A percentile compares a stretch with the other conserved stretches of the same genome.
Conservation (phyloP, 1,140 invertebrate genomes). For the Oscheius sp. region DNA sequence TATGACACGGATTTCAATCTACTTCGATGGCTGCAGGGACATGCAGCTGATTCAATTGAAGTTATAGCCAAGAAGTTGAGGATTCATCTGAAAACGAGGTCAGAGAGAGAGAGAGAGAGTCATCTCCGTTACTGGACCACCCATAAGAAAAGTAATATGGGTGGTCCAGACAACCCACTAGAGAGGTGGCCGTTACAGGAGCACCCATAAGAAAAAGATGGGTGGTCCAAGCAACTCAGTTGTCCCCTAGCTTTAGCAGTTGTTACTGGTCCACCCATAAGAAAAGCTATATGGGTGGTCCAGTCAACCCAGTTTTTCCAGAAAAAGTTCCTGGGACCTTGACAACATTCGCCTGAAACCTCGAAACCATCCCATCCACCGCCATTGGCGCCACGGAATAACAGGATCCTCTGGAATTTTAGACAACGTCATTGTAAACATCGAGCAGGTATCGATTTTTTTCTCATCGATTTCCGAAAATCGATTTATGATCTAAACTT, state of each 20-base stretch:
- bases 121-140: neutral
- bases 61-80: slow-evolving; percentile 45
- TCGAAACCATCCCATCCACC: slow-evolving; percentile 49
- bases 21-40: slow-evolving; percentile 50
- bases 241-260: too few species aligned
- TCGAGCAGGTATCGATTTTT: slow-evolving; percentile 45
- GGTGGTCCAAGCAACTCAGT: too few species aligned
- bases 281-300: too few species aligned
- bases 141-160: too few species aligned
- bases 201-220: too few species aligned
- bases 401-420: slow-evolving; percentile 46
- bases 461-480: too few species aligned
- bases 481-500: too few species aligned
- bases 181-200: too few species aligned
- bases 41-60: slow-evolving; percentile 15
- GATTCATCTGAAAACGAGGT: slow-evolving; percentile 46
- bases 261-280: too few species aligned
- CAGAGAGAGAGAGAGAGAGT: neutral
- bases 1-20: slow-evolving; percentile 53
- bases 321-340: slow-evolving; percentile 49
- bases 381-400: slow-evolving; percentile 52
- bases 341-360: slow-evolving; percentile 38
- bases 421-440: slow-evolving; percentile 52
- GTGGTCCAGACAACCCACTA: too few species aligned
- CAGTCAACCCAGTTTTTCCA: too few species aligned